Evolutionary conservation across 1,140 invertebrate species (phyloP).

Genomic region (Sycobia sp.): DNA sequence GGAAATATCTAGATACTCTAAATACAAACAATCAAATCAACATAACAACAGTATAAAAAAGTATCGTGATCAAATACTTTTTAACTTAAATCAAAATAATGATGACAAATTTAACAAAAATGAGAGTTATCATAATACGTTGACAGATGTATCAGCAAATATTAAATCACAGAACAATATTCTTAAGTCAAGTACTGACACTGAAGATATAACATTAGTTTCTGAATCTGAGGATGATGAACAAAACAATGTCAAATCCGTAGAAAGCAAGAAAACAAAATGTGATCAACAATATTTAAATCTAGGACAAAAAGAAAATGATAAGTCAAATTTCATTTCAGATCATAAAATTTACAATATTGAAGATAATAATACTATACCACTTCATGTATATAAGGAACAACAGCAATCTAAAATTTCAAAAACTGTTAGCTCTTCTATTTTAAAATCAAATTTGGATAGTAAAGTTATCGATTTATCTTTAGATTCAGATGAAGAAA

Average conservation of each 20-base stretch:
- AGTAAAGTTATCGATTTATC: constrained; percentile 16
- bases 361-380: constrained; percentile 9
- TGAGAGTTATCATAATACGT: not conserved
- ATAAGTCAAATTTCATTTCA: not conserved
- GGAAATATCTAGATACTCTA: constrained; percentile 51
- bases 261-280: not conserved
- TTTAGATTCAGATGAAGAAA: constrained; percentile 21
- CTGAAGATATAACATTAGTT: constrained; percentile 25
- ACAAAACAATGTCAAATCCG: not conserved
- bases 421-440: not conserved
- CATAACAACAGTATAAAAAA: constrained; percentile 48
- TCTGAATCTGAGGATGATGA: constrained; percentile 15
- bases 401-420: not conserved
- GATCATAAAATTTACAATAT: not conserved
- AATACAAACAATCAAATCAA: constrained; percentile 44
- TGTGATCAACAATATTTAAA: too few relatives aligned
- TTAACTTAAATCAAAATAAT: constrained; percentile 8
- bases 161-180: not conserved
- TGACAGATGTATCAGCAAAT: not conserved
- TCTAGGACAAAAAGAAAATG: too few relatives aligned
- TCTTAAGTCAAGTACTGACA: not conserved
- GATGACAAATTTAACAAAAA: not conserved
- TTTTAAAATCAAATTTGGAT: not conserved
- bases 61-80: constrained; percentile 32
- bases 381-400: not conserved